These are phyloP conservation scores for Petromus typicus DNA, from an alignment of 2,113 vertebrate genomes.

Conservation along the genomic window DNA sequence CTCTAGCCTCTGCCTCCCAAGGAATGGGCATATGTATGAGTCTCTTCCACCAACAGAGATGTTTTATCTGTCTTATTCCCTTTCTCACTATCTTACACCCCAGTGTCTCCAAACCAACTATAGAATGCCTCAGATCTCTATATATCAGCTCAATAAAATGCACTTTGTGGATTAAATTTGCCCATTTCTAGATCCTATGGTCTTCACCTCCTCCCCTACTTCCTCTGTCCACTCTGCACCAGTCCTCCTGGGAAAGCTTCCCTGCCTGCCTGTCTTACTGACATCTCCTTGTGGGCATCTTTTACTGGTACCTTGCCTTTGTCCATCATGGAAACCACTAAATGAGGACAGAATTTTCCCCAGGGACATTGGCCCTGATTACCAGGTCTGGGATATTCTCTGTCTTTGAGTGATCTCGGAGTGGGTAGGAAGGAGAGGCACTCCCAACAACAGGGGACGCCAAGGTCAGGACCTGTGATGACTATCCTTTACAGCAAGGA, in stretches of 20 bases:
- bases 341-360: rapidly evolving
- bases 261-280: background rate
- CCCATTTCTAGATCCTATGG: background rate
- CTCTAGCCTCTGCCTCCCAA: rapidly evolving
- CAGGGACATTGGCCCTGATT: too few relatives aligned
- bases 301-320: too few relatives aligned
- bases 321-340: background rate
- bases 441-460: rapidly evolving
- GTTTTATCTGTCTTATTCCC: rapidly evolving
- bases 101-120: rapidly evolving
- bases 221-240: rapidly evolving
- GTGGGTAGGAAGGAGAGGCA: rapidly evolving
- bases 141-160: background rate
- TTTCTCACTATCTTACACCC: rapidly evolving
- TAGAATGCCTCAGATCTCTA: rapidly evolving
- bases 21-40: rapidly evolving
- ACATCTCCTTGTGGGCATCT: rapidly evolving
- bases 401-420: background rate
- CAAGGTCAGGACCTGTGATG: background rate
- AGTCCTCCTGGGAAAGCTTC: rapidly evolving
- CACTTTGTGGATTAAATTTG: too few relatives aligned
- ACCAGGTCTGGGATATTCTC: background rate
- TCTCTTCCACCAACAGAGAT: rapidly evolving
- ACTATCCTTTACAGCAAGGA: rapidly evolving
- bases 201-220: rapidly evolving